These are phyloP conservation scores for Yponomeuta sedellus DNA, from an alignment of 2,888 invertebrate species.

Conservation along the genomic window DNA sequence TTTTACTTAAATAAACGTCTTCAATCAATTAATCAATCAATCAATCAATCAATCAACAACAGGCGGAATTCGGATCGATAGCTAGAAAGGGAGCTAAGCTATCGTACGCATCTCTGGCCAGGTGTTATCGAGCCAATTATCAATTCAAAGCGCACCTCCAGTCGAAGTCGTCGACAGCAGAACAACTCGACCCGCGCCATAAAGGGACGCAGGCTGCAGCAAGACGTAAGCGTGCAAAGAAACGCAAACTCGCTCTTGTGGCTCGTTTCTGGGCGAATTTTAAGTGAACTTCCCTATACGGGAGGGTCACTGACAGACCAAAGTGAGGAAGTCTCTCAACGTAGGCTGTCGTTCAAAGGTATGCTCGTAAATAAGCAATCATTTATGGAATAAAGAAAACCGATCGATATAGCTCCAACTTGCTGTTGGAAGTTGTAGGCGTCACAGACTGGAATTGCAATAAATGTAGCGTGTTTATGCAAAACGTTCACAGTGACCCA, in stretches of 20 bases:
- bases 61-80: neutral
- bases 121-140: constrained; percentile 63
- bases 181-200: constrained; percentile 28
- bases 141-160: constrained; percentile 42
- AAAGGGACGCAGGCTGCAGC: constrained; percentile 25
- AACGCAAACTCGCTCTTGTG: constrained; percentile 37
- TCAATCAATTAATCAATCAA: too few relatives aligned
- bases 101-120: constrained; percentile 34
- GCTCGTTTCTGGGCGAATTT: constrained; percentile 32
- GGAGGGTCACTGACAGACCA: constrained; percentile 35
- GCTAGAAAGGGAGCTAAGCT: constrained; percentile 11
- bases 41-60: neutral
- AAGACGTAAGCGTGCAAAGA: constrained; percentile 29
- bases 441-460: constrained; percentile 9
- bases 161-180: constrained; percentile 24
- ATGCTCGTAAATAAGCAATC: constrained; percentile 10
- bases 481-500: constrained; percentile 6
- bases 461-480: constrained; percentile 1
- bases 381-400: neutral
- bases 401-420: neutral
- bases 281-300: constrained; percentile 37
- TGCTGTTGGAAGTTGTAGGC: neutral
- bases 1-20: too few relatives aligned
- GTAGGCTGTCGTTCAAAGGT: constrained; percentile 6
- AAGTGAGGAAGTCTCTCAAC: constrained; percentile 14